A percentile compares a stretch with the other conserved stretches of the same genome.
Evolutionary conservation across 2,797 vertebrate species (phyloP).

Genomic region (Gymnothorax javanicus): DNA sequence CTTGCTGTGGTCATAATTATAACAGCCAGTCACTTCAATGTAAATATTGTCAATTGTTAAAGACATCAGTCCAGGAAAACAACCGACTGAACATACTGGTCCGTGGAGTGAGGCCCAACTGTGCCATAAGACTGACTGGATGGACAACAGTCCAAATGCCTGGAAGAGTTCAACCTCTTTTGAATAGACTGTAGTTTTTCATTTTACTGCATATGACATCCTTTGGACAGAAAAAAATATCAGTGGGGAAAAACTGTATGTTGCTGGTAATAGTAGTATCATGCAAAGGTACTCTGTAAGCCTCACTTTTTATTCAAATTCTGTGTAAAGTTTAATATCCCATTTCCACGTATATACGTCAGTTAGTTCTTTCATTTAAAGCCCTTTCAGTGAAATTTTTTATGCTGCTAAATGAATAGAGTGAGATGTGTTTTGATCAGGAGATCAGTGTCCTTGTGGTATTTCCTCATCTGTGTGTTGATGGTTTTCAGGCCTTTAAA

Average conservation of each 20-base stretch:
- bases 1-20: too few species aligned
- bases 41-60: too few species aligned
- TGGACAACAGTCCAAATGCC: too few species aligned
- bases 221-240: too few species aligned
- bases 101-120: too few species aligned
- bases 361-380: background rate
- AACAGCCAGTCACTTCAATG: too few species aligned
- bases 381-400: background rate
- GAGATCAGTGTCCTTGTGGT: background rate
- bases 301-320: background rate
- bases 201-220: background rate
- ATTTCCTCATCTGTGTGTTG: background rate
- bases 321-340: background rate
- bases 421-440: slow-evolving; percentile 1
- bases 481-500: background rate
- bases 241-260: background rate
- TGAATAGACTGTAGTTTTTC: background rate
- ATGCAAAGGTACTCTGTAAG: background rate
- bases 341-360: background rate
- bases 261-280: background rate
- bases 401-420: background rate
- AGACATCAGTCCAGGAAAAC: too few species aligned
- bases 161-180: too few species aligned
- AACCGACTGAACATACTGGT: too few species aligned
- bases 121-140: too few species aligned